Evolutionary conservation across 2,888 invertebrate genomes (phyloP).

Genomic region (Parochlus steinenii): DNA sequence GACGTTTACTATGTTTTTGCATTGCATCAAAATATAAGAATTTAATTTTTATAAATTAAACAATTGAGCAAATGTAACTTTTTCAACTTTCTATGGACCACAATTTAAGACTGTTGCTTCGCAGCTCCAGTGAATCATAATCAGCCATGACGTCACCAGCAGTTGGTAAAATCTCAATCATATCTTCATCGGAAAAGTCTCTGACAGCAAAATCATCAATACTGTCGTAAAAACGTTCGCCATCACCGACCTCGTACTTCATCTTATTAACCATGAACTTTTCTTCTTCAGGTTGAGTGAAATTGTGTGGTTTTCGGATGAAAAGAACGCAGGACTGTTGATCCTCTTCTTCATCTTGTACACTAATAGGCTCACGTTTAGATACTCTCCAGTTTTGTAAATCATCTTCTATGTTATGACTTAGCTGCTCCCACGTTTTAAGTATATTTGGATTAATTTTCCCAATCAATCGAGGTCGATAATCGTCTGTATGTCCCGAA

Average conservation of each 20-base stretch:
- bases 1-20: no score
- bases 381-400: neutral
- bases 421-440: conserved; percentile 17
- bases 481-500: no score
- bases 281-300: conserved; percentile 14
- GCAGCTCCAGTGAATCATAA: conserved; percentile 14
- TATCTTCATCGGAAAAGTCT: conserved; percentile 11
- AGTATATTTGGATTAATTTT: conserved; percentile 15
- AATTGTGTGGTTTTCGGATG: conserved; percentile 12
- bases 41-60: conserved; percentile 5
- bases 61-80: conserved; percentile 6
- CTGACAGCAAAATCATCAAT: conserved; percentile 15
- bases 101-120: conserved; percentile 10
- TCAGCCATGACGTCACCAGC: conserved; percentile 17
- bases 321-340: conserved; percentile 13
- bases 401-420: conserved; percentile 8
- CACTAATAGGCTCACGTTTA: conserved; percentile 3
- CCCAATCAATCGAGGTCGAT: conserved; percentile 14
- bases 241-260: conserved; percentile 8
- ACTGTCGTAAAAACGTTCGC: conserved; percentile 16
- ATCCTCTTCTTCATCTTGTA: conserved; percentile 7
- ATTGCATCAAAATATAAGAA: no score
- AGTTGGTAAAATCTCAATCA: conserved; percentile 4
- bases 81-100: conserved; percentile 16
- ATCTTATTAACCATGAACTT: conserved; percentile 16